A percentile compares a stretch with the other conserved stretches of the same genome.
Evolutionary conservation across 2,113 vertebrate species (phyloP).

Genomic region (Atherinomorus stipes): DNA sequence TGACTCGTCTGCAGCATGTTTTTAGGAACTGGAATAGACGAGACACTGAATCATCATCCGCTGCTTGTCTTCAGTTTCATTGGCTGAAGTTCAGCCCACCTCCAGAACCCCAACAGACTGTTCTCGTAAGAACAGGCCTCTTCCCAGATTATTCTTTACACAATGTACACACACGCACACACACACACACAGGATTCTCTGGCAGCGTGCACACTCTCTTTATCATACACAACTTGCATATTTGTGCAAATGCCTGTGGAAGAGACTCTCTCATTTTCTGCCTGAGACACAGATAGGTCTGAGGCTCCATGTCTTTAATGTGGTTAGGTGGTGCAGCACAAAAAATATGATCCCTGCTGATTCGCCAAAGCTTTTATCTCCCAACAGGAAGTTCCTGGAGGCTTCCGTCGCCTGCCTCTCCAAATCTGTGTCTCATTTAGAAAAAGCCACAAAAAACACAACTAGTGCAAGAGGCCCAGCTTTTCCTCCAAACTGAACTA

Average conservation of each 20-base stretch:
- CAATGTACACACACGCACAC: constrained; percentile 30
- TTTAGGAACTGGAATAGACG: constrained; percentile 24
- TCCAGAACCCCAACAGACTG: constrained; percentile 59
- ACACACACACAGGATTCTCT: constrained; percentile 13
- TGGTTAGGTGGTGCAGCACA: constrained; percentile 33
- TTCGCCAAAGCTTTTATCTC: constrained; percentile 64
- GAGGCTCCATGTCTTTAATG: constrained; percentile 56
- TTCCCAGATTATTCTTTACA: constrained; percentile 49
- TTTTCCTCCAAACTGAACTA: constrained; percentile 8
- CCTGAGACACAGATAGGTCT: constrained; percentile 14
- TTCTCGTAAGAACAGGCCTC: constrained; percentile 72
- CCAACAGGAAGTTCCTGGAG: constrained; percentile 62
- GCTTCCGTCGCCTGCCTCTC: constrained; percentile 23
- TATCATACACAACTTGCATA: background rate
- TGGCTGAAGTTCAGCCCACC: constrained; percentile 61
- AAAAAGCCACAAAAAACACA: constrained; percentile 49
- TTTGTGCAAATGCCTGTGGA: background rate
- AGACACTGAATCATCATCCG: constrained; percentile 64
- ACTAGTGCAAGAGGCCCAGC: background rate
- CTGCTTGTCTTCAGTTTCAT: constrained; percentile 55
- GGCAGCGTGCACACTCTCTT: background rate
- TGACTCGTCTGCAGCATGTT: constrained; percentile 24
- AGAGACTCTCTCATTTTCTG: constrained; percentile 3
- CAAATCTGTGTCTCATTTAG: constrained; percentile 66
- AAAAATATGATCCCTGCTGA: constrained; percentile 56